phyloP scores from a whole-genome alignment of 1,140 invertebrate species.

The Psilanteris sp. region DNA sequence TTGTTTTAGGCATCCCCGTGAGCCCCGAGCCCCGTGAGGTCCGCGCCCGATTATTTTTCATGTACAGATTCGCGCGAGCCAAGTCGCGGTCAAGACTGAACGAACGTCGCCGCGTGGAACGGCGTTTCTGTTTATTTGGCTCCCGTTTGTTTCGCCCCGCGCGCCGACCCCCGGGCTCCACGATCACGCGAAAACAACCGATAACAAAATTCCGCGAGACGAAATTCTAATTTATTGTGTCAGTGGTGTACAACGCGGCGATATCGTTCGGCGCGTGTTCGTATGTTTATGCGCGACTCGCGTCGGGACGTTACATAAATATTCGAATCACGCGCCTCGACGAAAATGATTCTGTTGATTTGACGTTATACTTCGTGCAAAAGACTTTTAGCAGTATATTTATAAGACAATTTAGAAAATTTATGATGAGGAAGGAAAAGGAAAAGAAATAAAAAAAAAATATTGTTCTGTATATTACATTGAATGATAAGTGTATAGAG shows the following conservation, averaged over 20 bases:
- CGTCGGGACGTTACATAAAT: constrained; percentile 12
- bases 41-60: too few species aligned
- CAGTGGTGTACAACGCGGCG: constrained; percentile 27
- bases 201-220: constrained; percentile 8
- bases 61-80: too few species aligned
- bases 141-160: too few species aligned
- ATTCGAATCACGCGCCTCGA: constrained; percentile 6
- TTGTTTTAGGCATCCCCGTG: too few species aligned
- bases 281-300: constrained; percentile 9
- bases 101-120: too few species aligned
- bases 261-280: constrained; percentile 4
- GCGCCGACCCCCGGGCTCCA: constrained; percentile 17
- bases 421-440: constrained; percentile 11
- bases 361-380: constrained; percentile 40
- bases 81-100: too few species aligned
- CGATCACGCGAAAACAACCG: background rate
- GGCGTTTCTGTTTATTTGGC: too few species aligned
- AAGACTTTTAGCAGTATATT: constrained; percentile 47
- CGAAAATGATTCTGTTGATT: constrained; percentile 24
- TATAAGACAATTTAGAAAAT: constrained; percentile 27
- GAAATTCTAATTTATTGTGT: constrained; percentile 14
- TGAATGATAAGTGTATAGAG: constrained; percentile 50
- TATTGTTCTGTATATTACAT: constrained; percentile 52
- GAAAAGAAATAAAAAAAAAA: constrained; percentile 8
- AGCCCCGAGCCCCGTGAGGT: too few species aligned